phyloP scores from a whole-genome alignment of 2,797 vertebrate species.

The Etheostoma perlongum region DNA sequence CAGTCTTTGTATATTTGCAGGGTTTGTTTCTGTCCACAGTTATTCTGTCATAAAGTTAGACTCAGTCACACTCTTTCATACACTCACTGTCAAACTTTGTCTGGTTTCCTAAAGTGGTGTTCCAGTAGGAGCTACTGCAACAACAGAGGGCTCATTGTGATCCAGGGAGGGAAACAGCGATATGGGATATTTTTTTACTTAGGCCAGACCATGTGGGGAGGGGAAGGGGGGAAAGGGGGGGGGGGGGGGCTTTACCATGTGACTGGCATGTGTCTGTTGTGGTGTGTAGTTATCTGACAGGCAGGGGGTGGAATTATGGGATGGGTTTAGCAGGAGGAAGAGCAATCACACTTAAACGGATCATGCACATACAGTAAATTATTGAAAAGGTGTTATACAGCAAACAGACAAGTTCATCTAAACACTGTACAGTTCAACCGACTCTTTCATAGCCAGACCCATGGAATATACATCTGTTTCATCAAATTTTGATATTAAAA shows the following conservation, averaged over 20 bases:
- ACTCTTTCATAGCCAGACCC: no score
- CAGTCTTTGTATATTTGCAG: conserved; percentile 33
- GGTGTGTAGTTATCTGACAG: neutral
- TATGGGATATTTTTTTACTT: conserved; percentile 2
- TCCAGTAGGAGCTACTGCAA: conserved; percentile 24
- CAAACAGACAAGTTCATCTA: no score
- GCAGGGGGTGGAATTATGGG: neutral
- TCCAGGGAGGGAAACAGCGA: conserved; percentile 16
- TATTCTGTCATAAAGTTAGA: conserved; percentile 36
- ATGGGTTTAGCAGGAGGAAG: neutral
- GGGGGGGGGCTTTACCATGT: conserved; percentile 13
- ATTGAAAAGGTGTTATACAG: neutral
- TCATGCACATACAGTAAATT: neutral
- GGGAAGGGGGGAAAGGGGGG: no score
- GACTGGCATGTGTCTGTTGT: conserved; percentile 10
- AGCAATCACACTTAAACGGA: neutral
- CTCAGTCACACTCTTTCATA: conserved; percentile 32
- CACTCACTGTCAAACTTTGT: conserved; percentile 21
- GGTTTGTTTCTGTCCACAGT: conserved; percentile 39
- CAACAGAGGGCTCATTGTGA: conserved; percentile 65
- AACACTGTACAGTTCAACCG: neutral
- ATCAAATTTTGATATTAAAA: no score
- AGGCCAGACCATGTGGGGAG: neutral
- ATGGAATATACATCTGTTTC: no score
- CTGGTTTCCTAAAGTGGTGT: conserved; percentile 32